Base-by-base conservation (phyloP, 2,797 vertebrate species). In the Natrix natrix region DNA sequence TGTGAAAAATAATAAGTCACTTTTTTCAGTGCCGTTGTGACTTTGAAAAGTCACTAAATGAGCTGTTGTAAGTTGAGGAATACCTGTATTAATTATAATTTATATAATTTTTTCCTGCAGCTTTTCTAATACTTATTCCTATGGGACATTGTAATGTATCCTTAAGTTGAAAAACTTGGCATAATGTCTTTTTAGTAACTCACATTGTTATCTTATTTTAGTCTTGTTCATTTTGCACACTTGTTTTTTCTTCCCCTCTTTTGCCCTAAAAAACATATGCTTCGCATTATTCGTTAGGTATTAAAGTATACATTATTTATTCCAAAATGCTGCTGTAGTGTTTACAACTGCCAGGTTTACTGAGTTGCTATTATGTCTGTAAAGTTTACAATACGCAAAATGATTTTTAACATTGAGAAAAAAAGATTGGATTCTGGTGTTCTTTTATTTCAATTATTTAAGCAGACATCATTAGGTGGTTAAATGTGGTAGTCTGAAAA, bases 111-210 rank as follows among this genome's bases (percentile, higher is more conserved):
- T 26, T 24, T 24, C 24, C n/a, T 93, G 0, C 8, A 86, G 32
- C 55, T 93, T 94, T 94, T 92, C n/a, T 57, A 74, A 61, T 94
- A 93, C 32, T 61, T 92, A 24, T 93, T 92, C 69, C 91, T 94
- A 69, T 93, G 91, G 83, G 59, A 94, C 26, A n/a, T 60, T 66
- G 59, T 88, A 74, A 59, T 87, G 66, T 61, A 52, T 86, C 61
- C 48, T 92, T n/a, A 90, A 91, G 86, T 93, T 78, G 32, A 63
- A 56, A 87, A 90, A 89, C 91, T 54, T 95, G 92, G 88, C 69
- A 91, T 89, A 52, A 63, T 32, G 4, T 91, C 24, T 83, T 63
- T 37, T 92, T 95, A 52, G 6, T 90, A 5, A 5, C 92, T 95
- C 57, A 52, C n/a, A 87, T 43, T 60, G 48, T 57, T 88, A 5